A percentile compares a stretch with the other conserved stretches of the same genome.
phyloP scores from a whole-genome alignment of 2,888 invertebrate genomes.

The Crossocerus cetratus region DNA sequence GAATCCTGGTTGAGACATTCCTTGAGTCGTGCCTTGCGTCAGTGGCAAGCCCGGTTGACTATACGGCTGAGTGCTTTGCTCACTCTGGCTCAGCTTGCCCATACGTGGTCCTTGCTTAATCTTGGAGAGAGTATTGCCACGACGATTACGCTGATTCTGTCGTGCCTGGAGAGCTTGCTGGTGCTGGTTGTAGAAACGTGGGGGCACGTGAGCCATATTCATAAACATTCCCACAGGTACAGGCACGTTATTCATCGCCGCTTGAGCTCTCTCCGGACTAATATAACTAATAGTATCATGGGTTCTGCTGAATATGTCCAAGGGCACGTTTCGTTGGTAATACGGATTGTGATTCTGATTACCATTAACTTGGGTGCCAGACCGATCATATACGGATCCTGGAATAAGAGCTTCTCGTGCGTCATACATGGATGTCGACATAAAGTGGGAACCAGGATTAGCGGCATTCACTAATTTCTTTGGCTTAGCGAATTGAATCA shows the following conservation, averaged over 20 bases:
- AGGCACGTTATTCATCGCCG: constrained; percentile 88
- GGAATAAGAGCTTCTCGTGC: constrained; percentile 96
- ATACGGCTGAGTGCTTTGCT: constrained; percentile 85
- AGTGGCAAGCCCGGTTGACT: constrained; percentile 78
- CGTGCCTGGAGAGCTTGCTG: constrained; percentile 82
- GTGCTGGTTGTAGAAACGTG: constrained; percentile 87
- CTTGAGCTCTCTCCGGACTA: constrained; percentile 88
- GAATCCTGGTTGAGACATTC: constrained; percentile 86
- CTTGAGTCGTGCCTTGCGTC: constrained; percentile 79
- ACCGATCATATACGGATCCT: constrained; percentile 94
- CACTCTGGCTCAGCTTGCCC: constrained; percentile 81
- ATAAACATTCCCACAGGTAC: constrained; percentile 97
- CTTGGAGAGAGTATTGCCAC: constrained; percentile 56
- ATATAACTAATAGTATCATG: constrained; percentile 97
- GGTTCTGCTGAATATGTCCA: constrained; percentile 83
- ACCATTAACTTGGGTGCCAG: constrained; percentile 75
- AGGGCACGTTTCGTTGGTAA: constrained; percentile 76
- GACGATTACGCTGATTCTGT: constrained; percentile 76
- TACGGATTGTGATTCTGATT: constrained; percentile 74
- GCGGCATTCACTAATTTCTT: constrained; percentile 95
- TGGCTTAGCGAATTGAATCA: constrained; percentile 98
- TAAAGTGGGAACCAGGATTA: constrained; percentile 98
- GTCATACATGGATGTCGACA: constrained; percentile 98
- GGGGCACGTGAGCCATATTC: constrained; percentile 90
- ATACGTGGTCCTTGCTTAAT: constrained; percentile 70